A percentile compares a stretch with the other conserved stretches of the same genome.
Conservation (phyloP, 1,140 invertebrate species). For the Dreissena rostriformis region DNA sequence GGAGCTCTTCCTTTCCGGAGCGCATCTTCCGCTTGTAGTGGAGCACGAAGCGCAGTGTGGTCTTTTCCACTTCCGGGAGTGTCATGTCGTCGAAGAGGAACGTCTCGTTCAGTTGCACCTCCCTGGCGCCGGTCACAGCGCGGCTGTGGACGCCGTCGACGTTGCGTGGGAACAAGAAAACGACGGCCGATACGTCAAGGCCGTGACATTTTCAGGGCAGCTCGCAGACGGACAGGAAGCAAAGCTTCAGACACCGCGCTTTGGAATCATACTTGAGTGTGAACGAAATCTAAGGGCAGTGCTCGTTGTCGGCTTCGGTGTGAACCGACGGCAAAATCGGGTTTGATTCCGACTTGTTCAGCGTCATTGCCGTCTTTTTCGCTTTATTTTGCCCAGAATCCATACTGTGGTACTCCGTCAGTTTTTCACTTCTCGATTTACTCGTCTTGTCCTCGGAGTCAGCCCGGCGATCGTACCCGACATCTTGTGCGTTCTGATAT, state of each 20-base stretch:
- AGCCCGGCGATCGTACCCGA: neutral
- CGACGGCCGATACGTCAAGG: constrained; percentile 35
- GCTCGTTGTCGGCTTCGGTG: constrained; percentile 3
- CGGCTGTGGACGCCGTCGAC: constrained; percentile 50
- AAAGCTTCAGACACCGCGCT: constrained; percentile 18
- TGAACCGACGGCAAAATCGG: neutral
- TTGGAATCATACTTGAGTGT: constrained; percentile 42
- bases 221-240: constrained; percentile 22
- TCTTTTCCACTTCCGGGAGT: constrained; percentile 42
- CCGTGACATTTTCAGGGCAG: constrained; percentile 43
- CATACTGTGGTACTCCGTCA: constrained; percentile 44
- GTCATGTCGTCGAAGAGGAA: constrained; percentile 50
- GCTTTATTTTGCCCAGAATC: neutral
- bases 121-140: constrained; percentile 14
- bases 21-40: constrained; percentile 33
- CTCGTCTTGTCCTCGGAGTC: neutral
- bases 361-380: neutral
- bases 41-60: constrained; percentile 41
- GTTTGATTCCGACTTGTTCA: constrained; percentile 33
- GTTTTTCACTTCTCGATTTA: neutral
- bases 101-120: constrained; percentile 32
- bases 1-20: constrained; percentile 31
- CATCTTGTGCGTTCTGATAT: neutral
- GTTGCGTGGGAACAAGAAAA: constrained; percentile 48
- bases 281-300: constrained; percentile 25